Conservation (phyloP, 2,797 vertebrate genomes). For the Rhyacichthys aspro region DNA sequence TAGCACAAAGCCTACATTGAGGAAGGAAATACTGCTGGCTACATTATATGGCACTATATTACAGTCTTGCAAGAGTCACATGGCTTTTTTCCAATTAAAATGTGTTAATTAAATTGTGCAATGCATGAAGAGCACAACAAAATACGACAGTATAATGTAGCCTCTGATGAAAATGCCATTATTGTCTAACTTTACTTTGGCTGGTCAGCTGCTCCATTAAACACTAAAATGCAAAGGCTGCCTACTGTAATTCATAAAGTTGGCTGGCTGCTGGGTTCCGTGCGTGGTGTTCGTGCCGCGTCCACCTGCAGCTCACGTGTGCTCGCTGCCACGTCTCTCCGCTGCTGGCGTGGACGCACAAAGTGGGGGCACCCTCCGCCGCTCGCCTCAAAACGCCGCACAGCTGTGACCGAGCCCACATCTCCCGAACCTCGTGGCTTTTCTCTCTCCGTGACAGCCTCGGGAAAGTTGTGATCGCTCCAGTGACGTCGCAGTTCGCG, state of each 20-base stretch:
- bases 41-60: too few relatives aligned
- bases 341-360: constrained; percentile 46
- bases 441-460: constrained; percentile 1
- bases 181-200: background rate
- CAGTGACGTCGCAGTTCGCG: background rate
- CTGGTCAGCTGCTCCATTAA: background rate
- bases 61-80: too few relatives aligned
- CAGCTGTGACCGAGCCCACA: constrained; percentile 44
- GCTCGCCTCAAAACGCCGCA: constrained; percentile 32
- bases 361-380: constrained; percentile 65
- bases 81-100: too few relatives aligned
- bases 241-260: background rate
- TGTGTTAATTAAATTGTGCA: background rate
- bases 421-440: constrained; percentile 12
- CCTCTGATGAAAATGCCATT: background rate
- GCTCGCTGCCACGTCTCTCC: constrained; percentile 73
- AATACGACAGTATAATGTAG: background rate
- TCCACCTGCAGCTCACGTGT: constrained; percentile 74
- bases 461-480: constrained; percentile 19
- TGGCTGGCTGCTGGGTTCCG: background rate
- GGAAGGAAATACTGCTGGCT: too few relatives aligned
- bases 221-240: background rate
- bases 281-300: background rate
- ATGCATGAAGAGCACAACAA: too few relatives aligned
- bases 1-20: too few relatives aligned